These are phyloP conservation scores for Onychostoma macrolepis DNA, from an alignment of 2,113 vertebrate genomes.

Conservation along the genomic window DNA sequence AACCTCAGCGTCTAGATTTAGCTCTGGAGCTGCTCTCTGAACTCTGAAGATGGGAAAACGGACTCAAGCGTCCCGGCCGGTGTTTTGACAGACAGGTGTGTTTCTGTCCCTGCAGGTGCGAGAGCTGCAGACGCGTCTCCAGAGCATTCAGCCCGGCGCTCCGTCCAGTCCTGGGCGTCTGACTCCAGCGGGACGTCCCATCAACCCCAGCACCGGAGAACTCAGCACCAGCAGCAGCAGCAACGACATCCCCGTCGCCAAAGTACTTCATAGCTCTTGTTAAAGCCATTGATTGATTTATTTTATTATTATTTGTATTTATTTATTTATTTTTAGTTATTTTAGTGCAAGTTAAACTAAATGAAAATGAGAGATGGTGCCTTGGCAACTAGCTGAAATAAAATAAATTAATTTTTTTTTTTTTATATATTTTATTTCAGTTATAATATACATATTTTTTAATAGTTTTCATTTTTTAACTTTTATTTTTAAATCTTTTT, in stretches of 20 bases:
- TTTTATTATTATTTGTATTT: too few relatives aligned
- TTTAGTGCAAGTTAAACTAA: too few relatives aligned
- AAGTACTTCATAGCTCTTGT: conserved; percentile 68
- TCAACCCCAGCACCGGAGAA: conserved; percentile 88
- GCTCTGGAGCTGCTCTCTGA: conserved; percentile 1
- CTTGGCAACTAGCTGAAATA: too few relatives aligned
- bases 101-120: conserved; percentile 73
- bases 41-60: neutral
- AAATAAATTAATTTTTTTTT: too few relatives aligned
- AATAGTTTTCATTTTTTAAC: too few relatives aligned
- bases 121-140: conserved; percentile 85
- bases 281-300: neutral
- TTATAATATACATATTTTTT: too few relatives aligned
- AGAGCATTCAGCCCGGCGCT: conserved; percentile 80
- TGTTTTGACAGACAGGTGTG: neutral
- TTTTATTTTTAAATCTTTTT: neutral
- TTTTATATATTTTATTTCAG: too few relatives aligned
- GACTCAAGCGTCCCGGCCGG: neutral
- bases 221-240: conserved; percentile 90
- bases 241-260: conserved; percentile 88
- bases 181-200: conserved; percentile 75
- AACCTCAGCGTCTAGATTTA: neutral
- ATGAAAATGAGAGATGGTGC: too few relatives aligned
- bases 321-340: too few relatives aligned
- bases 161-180: conserved; percentile 82